phyloP scores from a whole-genome alignment of 2,797 vertebrate genomes.

The Pseudochromis fuscus region DNA sequence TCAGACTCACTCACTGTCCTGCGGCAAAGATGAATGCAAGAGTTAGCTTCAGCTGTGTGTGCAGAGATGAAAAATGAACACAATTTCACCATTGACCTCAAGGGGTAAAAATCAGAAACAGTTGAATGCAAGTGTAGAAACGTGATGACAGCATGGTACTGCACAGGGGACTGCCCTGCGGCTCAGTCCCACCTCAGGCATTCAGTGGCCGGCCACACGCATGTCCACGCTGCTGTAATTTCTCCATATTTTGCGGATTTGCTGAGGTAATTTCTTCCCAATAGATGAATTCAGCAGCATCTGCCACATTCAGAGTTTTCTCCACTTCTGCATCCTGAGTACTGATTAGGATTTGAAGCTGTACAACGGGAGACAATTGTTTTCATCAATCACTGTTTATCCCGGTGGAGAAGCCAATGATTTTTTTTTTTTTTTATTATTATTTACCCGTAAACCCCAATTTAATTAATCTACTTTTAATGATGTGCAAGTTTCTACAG shows the following conservation, averaged over 20 bases:
- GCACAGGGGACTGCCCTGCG: slow-evolving; percentile 24
- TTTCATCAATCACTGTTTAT: not conserved
- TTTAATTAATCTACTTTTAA: slow-evolving; percentile 5
- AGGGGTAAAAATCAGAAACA: slow-evolving; percentile 49
- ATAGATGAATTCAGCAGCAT: slow-evolving; percentile 17
- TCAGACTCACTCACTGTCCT: slow-evolving; percentile 68
- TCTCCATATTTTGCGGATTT: slow-evolving; percentile 7
- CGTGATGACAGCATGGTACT: slow-evolving; percentile 28
- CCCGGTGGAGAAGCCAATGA: not conserved
- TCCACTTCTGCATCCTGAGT: not conserved
- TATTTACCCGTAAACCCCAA: not conserved
- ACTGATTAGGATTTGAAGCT: not conserved
- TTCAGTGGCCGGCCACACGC: slow-evolving; percentile 12
- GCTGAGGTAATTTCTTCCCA: not conserved
- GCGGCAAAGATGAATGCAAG: slow-evolving; percentile 61
- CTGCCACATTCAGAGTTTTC: not conserved
- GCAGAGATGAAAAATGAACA: slow-evolving; percentile 68
- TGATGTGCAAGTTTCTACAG: not conserved
- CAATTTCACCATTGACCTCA: slow-evolving; percentile 60
- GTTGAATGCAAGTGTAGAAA: slow-evolving; percentile 47
- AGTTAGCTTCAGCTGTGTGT: slow-evolving; percentile 56
- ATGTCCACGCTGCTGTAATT: not conserved
- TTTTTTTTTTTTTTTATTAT: too few species aligned
- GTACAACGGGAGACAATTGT: not conserved
- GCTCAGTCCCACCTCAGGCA: slow-evolving; percentile 26